phyloP scores from a whole-genome alignment of 2,888 invertebrate species.

The Standfussiana lucernea region DNA sequence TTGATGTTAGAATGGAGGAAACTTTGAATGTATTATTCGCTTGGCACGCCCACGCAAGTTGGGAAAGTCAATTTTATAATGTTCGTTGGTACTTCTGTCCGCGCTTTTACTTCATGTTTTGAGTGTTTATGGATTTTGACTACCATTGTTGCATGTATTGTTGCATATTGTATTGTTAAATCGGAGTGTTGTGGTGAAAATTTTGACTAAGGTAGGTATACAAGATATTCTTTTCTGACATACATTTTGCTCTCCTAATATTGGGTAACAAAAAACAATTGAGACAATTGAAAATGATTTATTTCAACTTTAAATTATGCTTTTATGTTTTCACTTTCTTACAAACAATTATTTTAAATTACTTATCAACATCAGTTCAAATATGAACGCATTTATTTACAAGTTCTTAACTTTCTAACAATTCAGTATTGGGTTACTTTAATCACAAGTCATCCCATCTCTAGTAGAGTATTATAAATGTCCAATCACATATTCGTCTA shows the following conservation, averaged over 20 bases:
- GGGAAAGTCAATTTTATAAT: conserved; percentile 27
- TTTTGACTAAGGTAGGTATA: background rate
- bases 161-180: background rate
- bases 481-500: conserved; percentile 67
- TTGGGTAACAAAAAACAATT: conserved; percentile 51
- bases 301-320: conserved; percentile 87
- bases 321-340: conserved; percentile 80
- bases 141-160: background rate
- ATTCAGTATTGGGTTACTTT: conserved; percentile 59
- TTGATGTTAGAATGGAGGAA: conserved; percentile 14
- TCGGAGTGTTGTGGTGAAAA: background rate
- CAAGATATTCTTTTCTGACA: background rate
- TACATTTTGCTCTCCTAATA: background rate
- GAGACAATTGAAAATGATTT: conserved; percentile 80
- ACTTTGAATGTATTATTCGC: conserved; percentile 41
- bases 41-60: conserved; percentile 11
- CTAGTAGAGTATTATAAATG: conserved; percentile 60
- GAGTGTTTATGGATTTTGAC: background rate
- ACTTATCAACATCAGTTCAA: conserved; percentile 86
- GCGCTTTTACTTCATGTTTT: background rate
- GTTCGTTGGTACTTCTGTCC: background rate
- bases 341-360: conserved; percentile 80
- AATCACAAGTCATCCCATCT: conserved; percentile 45
- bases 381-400: conserved; percentile 79
- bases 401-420: conserved; percentile 70